Evolutionary conservation across 2,113 vertebrate species (phyloP).

Genomic region (Lepus timidus): DNA sequence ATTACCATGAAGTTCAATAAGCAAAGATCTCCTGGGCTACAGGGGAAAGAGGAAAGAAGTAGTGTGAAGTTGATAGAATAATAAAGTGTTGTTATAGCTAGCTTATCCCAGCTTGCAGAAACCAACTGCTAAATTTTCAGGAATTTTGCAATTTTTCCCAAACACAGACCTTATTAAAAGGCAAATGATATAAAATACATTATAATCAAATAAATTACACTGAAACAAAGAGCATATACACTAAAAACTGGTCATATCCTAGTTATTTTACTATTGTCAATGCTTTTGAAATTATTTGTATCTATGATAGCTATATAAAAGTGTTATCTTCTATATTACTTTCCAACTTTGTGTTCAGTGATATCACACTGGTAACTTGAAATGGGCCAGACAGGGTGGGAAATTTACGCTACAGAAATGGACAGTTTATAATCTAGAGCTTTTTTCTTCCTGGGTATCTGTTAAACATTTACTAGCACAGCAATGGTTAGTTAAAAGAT

Average conservation of each 20-base stretch:
- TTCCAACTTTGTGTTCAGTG: neutral
- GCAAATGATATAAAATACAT: neutral
- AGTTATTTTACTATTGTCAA: neutral
- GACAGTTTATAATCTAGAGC: neutral
- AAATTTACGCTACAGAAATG: neutral
- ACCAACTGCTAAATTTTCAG: neutral
- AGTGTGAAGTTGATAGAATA: neutral
- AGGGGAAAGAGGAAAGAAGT: neutral
- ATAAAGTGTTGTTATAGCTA: neutral
- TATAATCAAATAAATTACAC: neutral
- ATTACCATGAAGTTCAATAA: neutral
- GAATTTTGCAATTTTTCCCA: constrained; percentile 6
- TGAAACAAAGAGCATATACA: neutral
- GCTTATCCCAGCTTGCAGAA: neutral
- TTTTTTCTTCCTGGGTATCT: too few species aligned
- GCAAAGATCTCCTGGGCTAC: neutral
- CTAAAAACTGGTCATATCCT: neutral
- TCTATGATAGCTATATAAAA: too few species aligned
- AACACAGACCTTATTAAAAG: neutral
- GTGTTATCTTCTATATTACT: neutral
- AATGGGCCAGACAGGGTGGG: neutral
- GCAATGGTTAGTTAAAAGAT: neutral
- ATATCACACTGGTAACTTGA: neutral
- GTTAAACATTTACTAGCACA: neutral
- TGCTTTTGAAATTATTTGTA: constrained; percentile 5